Conservation (phyloP, 2,797 vertebrate genomes). For the Oryzias dopingdopingensis region DNA sequence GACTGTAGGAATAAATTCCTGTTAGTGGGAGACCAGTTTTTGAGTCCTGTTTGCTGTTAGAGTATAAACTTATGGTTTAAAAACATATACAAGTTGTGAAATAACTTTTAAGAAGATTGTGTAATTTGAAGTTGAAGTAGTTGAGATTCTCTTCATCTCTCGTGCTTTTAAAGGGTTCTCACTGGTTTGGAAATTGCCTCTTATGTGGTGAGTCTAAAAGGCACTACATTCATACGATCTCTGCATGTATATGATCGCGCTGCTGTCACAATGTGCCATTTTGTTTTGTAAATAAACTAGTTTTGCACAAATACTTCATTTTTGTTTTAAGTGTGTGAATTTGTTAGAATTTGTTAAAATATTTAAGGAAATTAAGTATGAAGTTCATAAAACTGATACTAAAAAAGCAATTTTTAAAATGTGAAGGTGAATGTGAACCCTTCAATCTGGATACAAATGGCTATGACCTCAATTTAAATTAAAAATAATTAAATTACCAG, state of each 20-base stretch:
- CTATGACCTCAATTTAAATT: too few species aligned
- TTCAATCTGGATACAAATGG: too few species aligned
- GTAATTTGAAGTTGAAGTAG: slow-evolving; percentile 33
- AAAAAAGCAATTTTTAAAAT: too few species aligned
- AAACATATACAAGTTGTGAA: slow-evolving; percentile 34
- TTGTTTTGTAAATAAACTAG: slow-evolving; percentile 99
- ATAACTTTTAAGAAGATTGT: slow-evolving; percentile 18
- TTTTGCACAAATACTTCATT: slow-evolving; percentile 94
- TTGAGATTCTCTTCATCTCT: slow-evolving; percentile 33
- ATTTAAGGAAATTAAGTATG: too few species aligned
- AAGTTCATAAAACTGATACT: too few species aligned
- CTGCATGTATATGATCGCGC: slow-evolving; percentile 88
- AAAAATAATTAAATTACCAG: too few species aligned
- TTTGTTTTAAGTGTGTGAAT: slow-evolving; percentile 42
- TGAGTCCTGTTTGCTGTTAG: slow-evolving; percentile 19
- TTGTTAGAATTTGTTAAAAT: background rate
- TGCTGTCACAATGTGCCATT: slow-evolving; percentile 97
- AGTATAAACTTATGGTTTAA: slow-evolving; percentile 11
- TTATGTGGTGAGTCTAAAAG: slow-evolving; percentile 46
- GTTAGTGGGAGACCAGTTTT: slow-evolving; percentile 31
- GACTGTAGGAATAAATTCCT: slow-evolving; percentile 29
- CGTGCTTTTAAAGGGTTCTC: slow-evolving; percentile 39
- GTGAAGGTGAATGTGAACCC: too few species aligned
- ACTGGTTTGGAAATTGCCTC: slow-evolving; percentile 43
- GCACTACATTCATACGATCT: slow-evolving; percentile 81